A percentile compares a stretch with the other conserved stretches of the same genome.
These are phyloP conservation scores for Phortica okadai DNA, from an alignment of 2,888 invertebrate genomes.

Conservation along the genomic window DNA sequence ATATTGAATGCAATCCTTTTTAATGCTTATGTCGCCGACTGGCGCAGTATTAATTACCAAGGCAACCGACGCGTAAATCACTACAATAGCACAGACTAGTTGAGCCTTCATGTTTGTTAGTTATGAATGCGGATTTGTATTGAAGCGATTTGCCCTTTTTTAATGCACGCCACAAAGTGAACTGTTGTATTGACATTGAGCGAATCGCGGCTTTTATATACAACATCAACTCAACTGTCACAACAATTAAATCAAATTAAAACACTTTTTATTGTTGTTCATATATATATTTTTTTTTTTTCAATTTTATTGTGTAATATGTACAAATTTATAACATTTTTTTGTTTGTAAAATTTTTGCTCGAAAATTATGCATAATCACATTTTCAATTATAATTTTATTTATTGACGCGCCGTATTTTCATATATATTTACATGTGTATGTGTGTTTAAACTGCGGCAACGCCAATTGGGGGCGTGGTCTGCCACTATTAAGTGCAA, in stretches of 20 bases:
- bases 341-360: not conserved
- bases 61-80: conserved; percentile 17
- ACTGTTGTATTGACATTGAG: not conserved
- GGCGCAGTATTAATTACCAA: conserved; percentile 9
- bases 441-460: not conserved
- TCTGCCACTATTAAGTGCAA: conserved; percentile 46
- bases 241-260: conserved; percentile 22
- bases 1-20: not conserved
- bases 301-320: not conserved
- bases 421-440: not conserved
- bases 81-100: conserved; percentile 3
- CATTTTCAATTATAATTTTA: conserved; percentile 21
- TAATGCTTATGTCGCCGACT: not conserved
- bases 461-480: not conserved
- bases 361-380: conserved; percentile 24
- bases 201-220: not conserved
- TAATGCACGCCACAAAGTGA: not conserved
- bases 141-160: not conserved
- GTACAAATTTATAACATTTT: not conserved
- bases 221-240: not conserved
- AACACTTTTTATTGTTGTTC: not conserved
- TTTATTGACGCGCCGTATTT: not conserved
- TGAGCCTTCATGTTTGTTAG: conserved; percentile 17
- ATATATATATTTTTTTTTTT: not conserved
- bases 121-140: not conserved